Base-by-base conservation (phyloP, 2,888 invertebrate species). In the Tenthredo distinguenda region DNA sequence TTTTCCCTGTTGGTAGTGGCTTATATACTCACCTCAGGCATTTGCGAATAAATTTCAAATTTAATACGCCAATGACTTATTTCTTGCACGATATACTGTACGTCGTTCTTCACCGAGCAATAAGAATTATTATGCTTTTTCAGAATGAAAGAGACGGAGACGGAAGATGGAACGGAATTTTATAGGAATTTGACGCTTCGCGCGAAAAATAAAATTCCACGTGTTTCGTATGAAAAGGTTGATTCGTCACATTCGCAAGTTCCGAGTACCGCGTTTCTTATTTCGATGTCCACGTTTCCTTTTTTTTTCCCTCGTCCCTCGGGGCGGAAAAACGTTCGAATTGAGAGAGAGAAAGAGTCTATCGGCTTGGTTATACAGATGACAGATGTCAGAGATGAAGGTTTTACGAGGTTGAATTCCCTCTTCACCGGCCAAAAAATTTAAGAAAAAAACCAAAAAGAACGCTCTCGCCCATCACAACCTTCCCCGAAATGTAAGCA, bases 361-460 rank as follows among this genome's bases (percentile, higher is more conserved):
- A 68, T 68, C 15, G 31, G 68, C 68, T 68, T 34, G 68, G 68
- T 34, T 68, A 31, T 68, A 68, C 31, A 34, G 68, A 68, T 68
- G 68, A 68, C 68, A 34, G 31, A 68, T 34, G 68, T 34, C 68
- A 15, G 7, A 6, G 68, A 34, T 68, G 68, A 68, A 68, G 68
- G 15, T 68, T 68, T 68, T 68, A 34, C 68, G 68, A 34, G 68
- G 68, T 68, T 68, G 15, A 68, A 34, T 34, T 68, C 34, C 34
- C 18, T 7, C 55, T 18, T n/a, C 1, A 0, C n/a, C n/a, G 1
- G n/a, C 7, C 7, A n/a, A 55, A 55, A 55, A 7, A n/a, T 7
- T 6, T n/a, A 7, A 7, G 7, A 18, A 55, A 62, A 62, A 21
- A 62, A 62, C 9, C 12, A 68, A 26, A 68, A 68, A 68, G 2